Evolutionary conservation across 2,113 vertebrate genomes (phyloP).

Genomic region (Ammodramus savannarum): DNA sequence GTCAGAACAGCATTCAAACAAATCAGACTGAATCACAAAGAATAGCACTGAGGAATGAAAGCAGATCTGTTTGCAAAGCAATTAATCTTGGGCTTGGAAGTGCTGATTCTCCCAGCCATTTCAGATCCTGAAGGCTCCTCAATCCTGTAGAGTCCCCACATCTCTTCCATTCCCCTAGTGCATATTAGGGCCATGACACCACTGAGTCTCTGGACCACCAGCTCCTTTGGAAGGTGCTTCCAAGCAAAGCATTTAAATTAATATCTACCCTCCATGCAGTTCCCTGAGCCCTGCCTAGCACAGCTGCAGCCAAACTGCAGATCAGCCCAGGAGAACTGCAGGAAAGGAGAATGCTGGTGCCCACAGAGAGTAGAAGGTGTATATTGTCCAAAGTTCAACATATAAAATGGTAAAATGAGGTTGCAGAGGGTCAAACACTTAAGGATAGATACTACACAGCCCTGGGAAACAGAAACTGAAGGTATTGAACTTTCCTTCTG

Average conservation of each 20-base stretch:
- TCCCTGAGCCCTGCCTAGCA: neutral
- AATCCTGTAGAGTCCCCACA: neutral
- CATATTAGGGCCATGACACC: neutral
- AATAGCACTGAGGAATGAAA: neutral
- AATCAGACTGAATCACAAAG: neutral
- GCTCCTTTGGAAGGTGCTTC: neutral
- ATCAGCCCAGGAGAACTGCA: neutral
- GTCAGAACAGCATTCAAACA: conserved; percentile 15
- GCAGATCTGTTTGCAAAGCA: conserved; percentile 8
- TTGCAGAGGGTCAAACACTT: neutral
- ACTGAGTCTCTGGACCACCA: neutral
- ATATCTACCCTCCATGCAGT: neutral
- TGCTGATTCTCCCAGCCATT: neutral
- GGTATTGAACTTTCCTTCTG: neutral
- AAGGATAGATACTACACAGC: neutral
- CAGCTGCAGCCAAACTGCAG: neutral
- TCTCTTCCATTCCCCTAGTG: neutral
- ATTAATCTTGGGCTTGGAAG: neutral
- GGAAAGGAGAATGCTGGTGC: neutral
- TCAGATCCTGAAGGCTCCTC: neutral
- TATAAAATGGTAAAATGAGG: neutral
- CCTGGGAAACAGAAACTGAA: neutral
- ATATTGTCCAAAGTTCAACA: neutral
- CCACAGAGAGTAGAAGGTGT: neutral
- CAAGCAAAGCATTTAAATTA: neutral